Base-by-base conservation (phyloP, 2,888 invertebrate species). In the Eustalomyia histrio region DNA sequence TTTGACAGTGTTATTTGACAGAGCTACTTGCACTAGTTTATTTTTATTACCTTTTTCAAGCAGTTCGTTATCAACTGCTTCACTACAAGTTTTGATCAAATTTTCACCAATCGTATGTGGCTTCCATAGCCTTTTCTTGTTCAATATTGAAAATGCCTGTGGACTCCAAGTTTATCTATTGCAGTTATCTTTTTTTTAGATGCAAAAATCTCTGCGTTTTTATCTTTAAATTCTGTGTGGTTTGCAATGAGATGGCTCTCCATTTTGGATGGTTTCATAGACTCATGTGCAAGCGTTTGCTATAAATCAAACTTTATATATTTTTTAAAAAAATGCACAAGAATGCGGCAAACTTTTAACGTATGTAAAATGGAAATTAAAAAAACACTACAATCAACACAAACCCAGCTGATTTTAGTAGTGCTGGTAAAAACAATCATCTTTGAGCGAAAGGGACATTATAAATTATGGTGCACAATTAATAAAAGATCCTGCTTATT, bases 101-200 rank as follows among this genome's bases (percentile, higher is more conserved):
- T n/a, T 9, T 43, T 43, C 43, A n/a, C 7, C 50, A 50, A 50
- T 50, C 10, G 50, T 55, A 24, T 55, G 55, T 55, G 55, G 24
- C 55, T 55, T 55, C 55, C 21, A 55, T 55, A 9, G 21, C 55
- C 12, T 24, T 55, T 24, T 55, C 55, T 10, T 55, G 55, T 24
- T 55, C 21, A 3, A 55, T 3, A 24, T 55, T 55, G 7, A 55
- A 55, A 21, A 7, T 12, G 3, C 55, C 9, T 12, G 55, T 55
- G 12, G 55, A 55, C 3, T 55, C 55, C 24, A 55, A 24, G 12
- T 12, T 18, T 12, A 55, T 24, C 1, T 21, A 12, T 24, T 55
- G 6, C 7, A 55, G 24, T 6, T 12, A 4, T 16, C 21, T n/a
- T 55, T 2, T 4, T 9, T 55, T 55, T 55, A 14, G 55, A 55